Evolutionary conservation across 2,113 vertebrate genomes (phyloP).

Genomic region (Apeltes quadracus): DNA sequence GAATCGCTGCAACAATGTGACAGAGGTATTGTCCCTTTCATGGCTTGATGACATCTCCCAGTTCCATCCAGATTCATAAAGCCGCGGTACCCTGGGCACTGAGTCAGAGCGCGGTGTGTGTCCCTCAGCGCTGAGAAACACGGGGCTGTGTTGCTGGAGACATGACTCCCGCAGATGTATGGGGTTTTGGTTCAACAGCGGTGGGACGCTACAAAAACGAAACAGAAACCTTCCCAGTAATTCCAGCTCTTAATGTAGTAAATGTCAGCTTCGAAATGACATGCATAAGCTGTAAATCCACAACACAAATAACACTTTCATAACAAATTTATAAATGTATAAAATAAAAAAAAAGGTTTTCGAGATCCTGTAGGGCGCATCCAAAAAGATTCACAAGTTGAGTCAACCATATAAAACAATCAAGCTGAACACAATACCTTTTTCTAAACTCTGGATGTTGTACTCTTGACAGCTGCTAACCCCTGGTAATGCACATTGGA

Average conservation of each 20-base stretch:
- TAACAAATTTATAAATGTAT: background rate
- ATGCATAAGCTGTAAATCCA: background rate
- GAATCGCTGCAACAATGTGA: conserved; percentile 34
- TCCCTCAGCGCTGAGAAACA: background rate
- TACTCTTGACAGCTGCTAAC: background rate
- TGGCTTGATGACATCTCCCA: conserved; percentile 3
- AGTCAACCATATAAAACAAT: background rate
- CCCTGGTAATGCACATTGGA: background rate
- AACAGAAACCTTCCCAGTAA: background rate
- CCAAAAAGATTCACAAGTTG: background rate
- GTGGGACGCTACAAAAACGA: background rate
- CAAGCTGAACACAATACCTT: background rate
- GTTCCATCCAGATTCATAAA: conserved; percentile 19
- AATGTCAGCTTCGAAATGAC: conserved; percentile 2
- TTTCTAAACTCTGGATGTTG: background rate
- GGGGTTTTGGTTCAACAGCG: background rate
- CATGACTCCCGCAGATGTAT: background rate
- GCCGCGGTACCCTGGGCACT: background rate
- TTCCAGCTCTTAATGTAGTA: too few relatives aligned
- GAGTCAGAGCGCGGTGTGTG: background rate
- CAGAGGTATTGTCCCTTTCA: conserved; percentile 17
- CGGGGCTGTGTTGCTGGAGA: background rate
- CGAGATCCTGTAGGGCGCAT: background rate
- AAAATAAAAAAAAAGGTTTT: too few relatives aligned
- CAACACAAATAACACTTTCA: background rate